These are phyloP conservation scores for Acanthosepion pharaonis DNA, from an alignment of 2,888 invertebrate species.

Conservation along the genomic window DNA sequence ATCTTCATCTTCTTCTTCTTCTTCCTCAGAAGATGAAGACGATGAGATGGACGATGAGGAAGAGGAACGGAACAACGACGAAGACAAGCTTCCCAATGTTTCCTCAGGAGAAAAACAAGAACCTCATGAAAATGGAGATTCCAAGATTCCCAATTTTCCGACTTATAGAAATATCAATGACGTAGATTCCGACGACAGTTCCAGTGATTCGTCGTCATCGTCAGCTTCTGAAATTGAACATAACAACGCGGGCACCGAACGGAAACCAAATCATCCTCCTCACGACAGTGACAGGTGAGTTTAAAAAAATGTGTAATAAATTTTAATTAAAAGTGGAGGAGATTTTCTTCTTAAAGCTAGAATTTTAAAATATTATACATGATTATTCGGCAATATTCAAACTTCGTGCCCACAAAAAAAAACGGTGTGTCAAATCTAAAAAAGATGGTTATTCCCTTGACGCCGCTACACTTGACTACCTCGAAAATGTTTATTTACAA, in stretches of 20 bases:
- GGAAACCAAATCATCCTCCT: neutral
- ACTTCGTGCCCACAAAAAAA: too few species aligned
- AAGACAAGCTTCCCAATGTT: neutral
- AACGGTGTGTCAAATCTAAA: too few species aligned
- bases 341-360: too few species aligned
- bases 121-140: neutral
- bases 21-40: neutral
- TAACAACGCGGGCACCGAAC: neutral
- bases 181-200: neutral
- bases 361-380: too few species aligned
- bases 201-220: neutral
- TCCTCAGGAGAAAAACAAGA: neutral
- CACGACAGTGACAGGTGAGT: neutral
- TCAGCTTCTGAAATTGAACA: neutral
- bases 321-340: too few species aligned
- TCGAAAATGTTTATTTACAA: too few species aligned
- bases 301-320: neutral
- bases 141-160: neutral
- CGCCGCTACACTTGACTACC: too few species aligned
- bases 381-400: too few species aligned
- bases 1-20: neutral
- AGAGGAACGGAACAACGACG: neutral
- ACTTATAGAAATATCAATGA: neutral
- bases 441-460: too few species aligned
- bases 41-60: neutral